phyloP scores from a whole-genome alignment of 1,140 invertebrate genomes.

The Drosophila tsacasi region DNA sequence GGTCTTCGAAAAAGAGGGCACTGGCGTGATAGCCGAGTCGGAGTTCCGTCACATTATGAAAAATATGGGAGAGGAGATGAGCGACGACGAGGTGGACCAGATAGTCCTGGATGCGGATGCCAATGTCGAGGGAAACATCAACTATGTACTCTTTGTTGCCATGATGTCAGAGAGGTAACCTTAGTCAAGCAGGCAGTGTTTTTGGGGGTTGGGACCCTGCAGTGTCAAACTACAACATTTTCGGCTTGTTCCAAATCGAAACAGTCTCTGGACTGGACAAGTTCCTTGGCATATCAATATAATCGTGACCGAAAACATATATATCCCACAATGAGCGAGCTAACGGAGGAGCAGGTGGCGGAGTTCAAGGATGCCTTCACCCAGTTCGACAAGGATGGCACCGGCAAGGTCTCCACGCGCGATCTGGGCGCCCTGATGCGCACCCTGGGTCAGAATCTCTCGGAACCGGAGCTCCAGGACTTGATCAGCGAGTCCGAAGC shows the following conservation, averaged over 20 bases:
- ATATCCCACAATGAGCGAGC: slow-evolving; percentile 11
- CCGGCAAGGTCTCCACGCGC: slow-evolving; percentile 95
- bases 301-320: neutral
- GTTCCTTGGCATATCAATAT: neutral
- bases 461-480: slow-evolving; percentile 60
- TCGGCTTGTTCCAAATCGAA: slow-evolving; percentile 12
- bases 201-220: neutral
- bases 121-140: slow-evolving; percentile 60
- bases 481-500: slow-evolving; percentile 55
- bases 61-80: slow-evolving; percentile 50
- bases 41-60: slow-evolving; percentile 62
- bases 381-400: slow-evolving; percentile 97
- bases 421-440: slow-evolving; percentile 97
- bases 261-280: neutral
- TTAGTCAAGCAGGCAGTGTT: neutral
- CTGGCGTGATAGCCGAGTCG: slow-evolving; percentile 51
- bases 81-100: slow-evolving; percentile 57
- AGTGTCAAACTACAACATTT: slow-evolving; percentile 4
- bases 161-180: slow-evolving; percentile 37
- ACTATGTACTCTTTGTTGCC: slow-evolving; percentile 55
- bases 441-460: slow-evolving; percentile 61
- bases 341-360: slow-evolving; percentile 61
- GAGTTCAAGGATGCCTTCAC: slow-evolving; percentile 86
- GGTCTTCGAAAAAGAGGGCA: slow-evolving; percentile 53
- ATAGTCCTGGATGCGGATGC: slow-evolving; percentile 60